These are phyloP conservation scores for Chelonoidis abingdonii DNA, from an alignment of 2,113 vertebrate species.

Conservation along the genomic window DNA sequence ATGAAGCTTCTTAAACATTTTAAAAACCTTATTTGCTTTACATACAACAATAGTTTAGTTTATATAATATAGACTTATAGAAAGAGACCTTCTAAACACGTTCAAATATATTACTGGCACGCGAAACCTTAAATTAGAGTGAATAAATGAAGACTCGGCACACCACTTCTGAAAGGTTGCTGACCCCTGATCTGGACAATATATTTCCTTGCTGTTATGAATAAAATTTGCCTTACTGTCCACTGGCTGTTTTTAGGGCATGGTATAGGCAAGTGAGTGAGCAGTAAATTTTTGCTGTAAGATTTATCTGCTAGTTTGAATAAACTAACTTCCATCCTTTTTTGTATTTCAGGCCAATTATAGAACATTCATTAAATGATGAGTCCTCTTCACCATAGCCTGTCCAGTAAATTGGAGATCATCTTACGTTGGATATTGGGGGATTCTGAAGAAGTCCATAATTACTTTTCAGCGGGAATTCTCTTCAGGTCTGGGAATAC, in stretches of 20 bases:
- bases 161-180: too few relatives aligned
- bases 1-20: too few relatives aligned
- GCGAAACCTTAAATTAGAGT: too few relatives aligned
- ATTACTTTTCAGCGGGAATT: not conserved
- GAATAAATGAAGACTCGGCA: too few relatives aligned
- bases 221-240: not conserved
- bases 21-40: too few relatives aligned
- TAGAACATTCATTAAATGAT: not conserved
- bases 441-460: not conserved
- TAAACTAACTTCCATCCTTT: not conserved
- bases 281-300: not conserved
- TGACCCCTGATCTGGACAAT: not conserved
- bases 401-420: not conserved
- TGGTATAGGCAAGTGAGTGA: not conserved
- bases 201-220: not conserved
- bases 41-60: too few relatives aligned
- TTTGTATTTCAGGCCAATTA: not conserved
- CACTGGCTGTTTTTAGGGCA: not conserved
- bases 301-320: not conserved
- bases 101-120: too few relatives aligned
- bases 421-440: not conserved
- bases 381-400: not conserved
- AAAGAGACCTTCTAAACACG: too few relatives aligned
- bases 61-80: too few relatives aligned
- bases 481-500: not conserved